Conservation (phyloP, 2,797 vertebrate genomes). For the Chloroceryle inda region DNA sequence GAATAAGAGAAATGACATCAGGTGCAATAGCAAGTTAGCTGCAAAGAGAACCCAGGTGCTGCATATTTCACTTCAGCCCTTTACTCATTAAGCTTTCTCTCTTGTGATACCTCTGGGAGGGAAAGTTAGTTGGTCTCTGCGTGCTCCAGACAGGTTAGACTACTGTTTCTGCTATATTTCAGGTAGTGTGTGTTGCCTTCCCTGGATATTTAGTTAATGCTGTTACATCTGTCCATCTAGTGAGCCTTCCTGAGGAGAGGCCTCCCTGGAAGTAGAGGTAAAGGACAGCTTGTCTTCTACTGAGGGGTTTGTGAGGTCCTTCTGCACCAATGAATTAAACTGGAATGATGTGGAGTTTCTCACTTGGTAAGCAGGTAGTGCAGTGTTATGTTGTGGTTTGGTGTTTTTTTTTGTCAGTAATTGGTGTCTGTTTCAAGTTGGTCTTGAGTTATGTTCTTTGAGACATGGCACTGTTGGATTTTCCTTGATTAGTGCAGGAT, state of each 20-base stretch:
- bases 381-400: not conserved
- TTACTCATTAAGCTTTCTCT: not conserved
- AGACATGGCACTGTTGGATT: not conserved
- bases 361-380: not conserved
- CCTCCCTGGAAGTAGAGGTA: not conserved
- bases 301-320: not conserved
- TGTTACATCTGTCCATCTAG: not conserved
- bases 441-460: not conserved
- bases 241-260: not conserved
- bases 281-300: not conserved
- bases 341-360: not conserved
- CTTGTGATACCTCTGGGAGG: not conserved
- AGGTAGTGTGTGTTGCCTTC: not conserved
- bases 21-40: not conserved
- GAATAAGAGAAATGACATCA: not conserved
- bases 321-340: not conserved
- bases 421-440: not conserved
- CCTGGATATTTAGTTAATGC: not conserved
- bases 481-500: not conserved
- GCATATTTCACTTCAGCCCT: not conserved
- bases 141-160: not conserved
- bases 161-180: not conserved
- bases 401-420: not conserved
- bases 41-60: not conserved
- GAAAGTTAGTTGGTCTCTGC: not conserved